phyloP scores from a whole-genome alignment of 2,113 vertebrate species.

The Neogobius melanostomus region DNA sequence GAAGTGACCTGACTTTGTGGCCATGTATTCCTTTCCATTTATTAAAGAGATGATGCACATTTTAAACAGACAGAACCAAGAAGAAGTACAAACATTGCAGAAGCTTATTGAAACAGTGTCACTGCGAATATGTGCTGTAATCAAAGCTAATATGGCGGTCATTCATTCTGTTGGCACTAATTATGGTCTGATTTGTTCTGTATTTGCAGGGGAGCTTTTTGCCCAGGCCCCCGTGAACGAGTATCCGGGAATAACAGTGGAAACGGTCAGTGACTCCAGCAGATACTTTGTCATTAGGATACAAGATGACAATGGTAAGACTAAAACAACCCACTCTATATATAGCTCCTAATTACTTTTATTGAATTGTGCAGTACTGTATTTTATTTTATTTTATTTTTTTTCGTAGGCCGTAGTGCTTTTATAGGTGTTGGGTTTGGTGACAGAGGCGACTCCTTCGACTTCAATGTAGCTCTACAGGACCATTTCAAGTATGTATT shows the following conservation, averaged over 20 bases:
- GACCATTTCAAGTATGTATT: conserved; percentile 91
- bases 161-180: neutral
- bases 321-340: neutral
- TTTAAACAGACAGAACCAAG: too few relatives aligned
- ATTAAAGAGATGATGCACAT: too few relatives aligned
- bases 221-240: conserved; percentile 88
- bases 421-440: conserved; percentile 95
- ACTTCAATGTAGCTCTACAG: conserved; percentile 95
- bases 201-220: conserved; percentile 85
- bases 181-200: neutral
- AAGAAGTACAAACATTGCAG: too few relatives aligned
- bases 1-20: too few relatives aligned
- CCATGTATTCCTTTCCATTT: too few relatives aligned
- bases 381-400: neutral
- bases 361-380: neutral
- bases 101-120: too few relatives aligned
- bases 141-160: too few relatives aligned
- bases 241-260: conserved; percentile 85
- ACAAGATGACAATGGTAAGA: conserved; percentile 88
- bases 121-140: too few relatives aligned
- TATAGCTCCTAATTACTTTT: neutral
- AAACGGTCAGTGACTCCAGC: conserved; percentile 90
- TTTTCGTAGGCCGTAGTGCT: conserved; percentile 85
- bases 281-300: conserved; percentile 91
- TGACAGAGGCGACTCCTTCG: conserved; percentile 93